Base-by-base conservation (phyloP, 2,888 invertebrate species). In the Eumerus sabulonum region DNA sequence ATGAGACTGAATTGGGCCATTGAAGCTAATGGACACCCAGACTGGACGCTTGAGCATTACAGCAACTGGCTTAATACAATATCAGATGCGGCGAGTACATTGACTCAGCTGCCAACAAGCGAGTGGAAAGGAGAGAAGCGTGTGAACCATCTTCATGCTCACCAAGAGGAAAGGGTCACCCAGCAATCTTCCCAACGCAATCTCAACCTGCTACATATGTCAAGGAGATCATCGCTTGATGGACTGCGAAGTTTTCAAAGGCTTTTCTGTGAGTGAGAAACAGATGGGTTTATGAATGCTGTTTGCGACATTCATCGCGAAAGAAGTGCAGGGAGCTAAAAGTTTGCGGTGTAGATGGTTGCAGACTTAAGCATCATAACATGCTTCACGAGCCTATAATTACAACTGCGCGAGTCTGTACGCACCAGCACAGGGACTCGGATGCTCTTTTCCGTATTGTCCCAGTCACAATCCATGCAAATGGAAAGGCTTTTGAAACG, bases 361-460 rank as follows among this genome's bases (percentile, higher is more conserved):
- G 57, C 35, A 38, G 27, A 35, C 47, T 36, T 9, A 74, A 47
- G 12, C 74, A 68, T 62, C 74, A 68, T 56, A 12, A 40, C 16
- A 16, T 66, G 11, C 54, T 68, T n/a, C 62, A 74, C 40, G n/a
- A 40, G 12, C 12, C 11, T 40, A n/a, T n/a, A 40, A 11, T n/a
- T 1, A n/a, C 40, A 40, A n/a, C n/a, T n/a, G 40, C 40, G 5
- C 40, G n/a, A n/a, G 11, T 11, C 40, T 11, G 40, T n/a, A 11
- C n/a, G 12, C 40, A 40, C n/a, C 11, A 40, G 18, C 19, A 40
- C 27, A 14, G 60, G 38, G 54, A 60, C 1, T 53, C 48, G 7
- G 54, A 62, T 27, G 47, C 56, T n/a, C 59, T 71, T 17, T 71
- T 59, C 40, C 45, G 56, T 16, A 71, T 76, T 11, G 45, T 57